Base-by-base conservation (phyloP, 2,797 vertebrate species). In the Masticophis lateralis region DNA sequence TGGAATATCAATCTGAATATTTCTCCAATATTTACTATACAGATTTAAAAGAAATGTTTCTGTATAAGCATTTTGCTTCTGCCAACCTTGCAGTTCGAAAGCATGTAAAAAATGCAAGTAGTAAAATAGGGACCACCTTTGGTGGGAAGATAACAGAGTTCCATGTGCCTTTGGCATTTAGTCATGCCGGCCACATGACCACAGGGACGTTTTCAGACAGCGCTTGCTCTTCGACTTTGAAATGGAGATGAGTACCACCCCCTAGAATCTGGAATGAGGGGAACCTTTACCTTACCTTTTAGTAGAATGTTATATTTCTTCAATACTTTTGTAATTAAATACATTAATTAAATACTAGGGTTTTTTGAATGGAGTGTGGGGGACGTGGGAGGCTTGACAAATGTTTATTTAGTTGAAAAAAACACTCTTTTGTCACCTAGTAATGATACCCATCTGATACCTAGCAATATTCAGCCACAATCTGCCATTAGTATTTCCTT, bases 21-120 rank as follows among this genome's bases (percentile, higher is more conserved):
- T 94, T 91, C 93, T 88, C 1, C 3, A 60, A 60, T 5, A 91
- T 89, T n/a, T 88, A 83, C 47, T 5, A 83, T 47, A 47, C 9
- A 47, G 74, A 47, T 83, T 83, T 83, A 83, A 83, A 83, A 22
- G 37, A 43, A 83, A 25, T 11, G 10, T 47, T 83, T 47, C 47
- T 9, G 47, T 66, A 93, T n/a, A 83, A 1, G 1, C 91, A n/a
- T 2, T 89, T 94, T 22, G 1, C 56, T 92, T 53, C 8, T 53
- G 51, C 51, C 51, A 53, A 53, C 8, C 51, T 53, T 0, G 51
- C 51, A 53, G 51, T 53, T 53, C 1, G 1, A 53, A 53, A 53
- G 51, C 51, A 53, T 9, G 51, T 53, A 53, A 53, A 53, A 53
- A 53, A 10, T 53, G 51, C 51, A 53, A 53, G 51, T 53, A 53